These are phyloP conservation scores for Drosophila paramelanica DNA, from an alignment of 2,888 invertebrate species.

Conservation along the genomic window DNA sequence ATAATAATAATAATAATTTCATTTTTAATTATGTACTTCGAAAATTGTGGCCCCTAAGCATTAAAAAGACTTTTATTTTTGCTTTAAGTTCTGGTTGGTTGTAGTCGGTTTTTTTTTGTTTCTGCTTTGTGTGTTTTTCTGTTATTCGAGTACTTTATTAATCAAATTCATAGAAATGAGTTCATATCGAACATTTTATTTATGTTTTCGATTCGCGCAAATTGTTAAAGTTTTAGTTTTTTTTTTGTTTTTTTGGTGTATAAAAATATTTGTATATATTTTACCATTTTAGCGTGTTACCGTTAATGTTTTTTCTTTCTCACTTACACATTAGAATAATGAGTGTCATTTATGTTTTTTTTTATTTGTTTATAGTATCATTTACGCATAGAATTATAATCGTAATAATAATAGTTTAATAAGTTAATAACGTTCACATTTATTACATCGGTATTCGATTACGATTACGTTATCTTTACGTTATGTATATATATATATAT, in stretches of 20 bases:
- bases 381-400: slow-evolving; percentile 65
- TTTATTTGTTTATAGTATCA: slow-evolving; percentile 31
- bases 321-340: slow-evolving; percentile 77
- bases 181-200: slow-evolving; percentile 38
- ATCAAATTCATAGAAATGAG: slow-evolving; percentile 66
- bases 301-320: slow-evolving; percentile 14
- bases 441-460: slow-evolving; percentile 64
- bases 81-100: slow-evolving; percentile 61
- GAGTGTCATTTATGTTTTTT: slow-evolving; percentile 48
- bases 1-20: slow-evolving; percentile 70
- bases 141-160: slow-evolving; percentile 50
- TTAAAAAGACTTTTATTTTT: slow-evolving; percentile 81
- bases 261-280: slow-evolving; percentile 74
- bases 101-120: slow-evolving; percentile 43
- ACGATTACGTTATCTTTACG: slow-evolving; percentile 36
- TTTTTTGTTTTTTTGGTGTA: slow-evolving; percentile 44
- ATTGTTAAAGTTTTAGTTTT: slow-evolving; percentile 21
- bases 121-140: slow-evolving; percentile 12
- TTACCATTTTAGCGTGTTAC: slow-evolving; percentile 40
- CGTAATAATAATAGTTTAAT: slow-evolving; percentile 76
- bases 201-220: slow-evolving; percentile 22
- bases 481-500: slow-evolving; percentile 9
- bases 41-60: slow-evolving; percentile 84
- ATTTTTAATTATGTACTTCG: slow-evolving; percentile 76
- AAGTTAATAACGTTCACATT: slow-evolving; percentile 79